Evolutionary conservation across 1,140 invertebrate genomes (phyloP), one percentile per base, ranked within the genome.

Genomic region (Chionoecetes opilio): DNA sequence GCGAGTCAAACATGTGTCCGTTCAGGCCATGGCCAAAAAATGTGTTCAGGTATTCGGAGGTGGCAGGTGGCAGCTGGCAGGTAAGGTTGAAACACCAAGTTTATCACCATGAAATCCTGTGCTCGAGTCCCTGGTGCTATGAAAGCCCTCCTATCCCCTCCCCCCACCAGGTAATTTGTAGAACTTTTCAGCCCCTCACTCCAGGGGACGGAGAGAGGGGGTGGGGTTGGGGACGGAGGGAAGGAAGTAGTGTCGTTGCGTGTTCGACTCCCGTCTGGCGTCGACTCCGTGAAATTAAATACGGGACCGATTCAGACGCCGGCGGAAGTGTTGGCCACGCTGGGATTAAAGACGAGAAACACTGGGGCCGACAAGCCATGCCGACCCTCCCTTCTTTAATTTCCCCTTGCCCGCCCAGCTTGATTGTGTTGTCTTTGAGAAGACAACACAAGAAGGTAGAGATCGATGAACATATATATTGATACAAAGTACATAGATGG

Each of bases 21-120:
- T 0, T 5, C n/a, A n/a, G 63, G 63, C 21, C 46, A 9, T 2
- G 46, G 46, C 46, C 46, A 53, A 53, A 53, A 53, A 53, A 11
- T 14, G 46, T 53, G 46, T 17, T 17, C 46, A 53, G 46, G 46
- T 53, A 75, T 75, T 26, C 63, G 63, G n/a, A 75, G 21, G 63
- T 26, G n/a, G 63, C 63, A 75, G 63, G 63, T 75, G 63, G 63
- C 63, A 75, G 63, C 0, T 75, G 63, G n/a, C 63, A 75, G 63
- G 63, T 75, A 75, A 75, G n/a, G 63, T n/a, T 75, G 63, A 75
- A 75, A 26, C 63, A 75, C 63, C 21, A n/a, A 75, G 63, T 75
- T 75, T 75, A 75, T 75, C 63, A 75, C 63, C 63, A 75, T 75
- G 63, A 75, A 75, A 75, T 75, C n/a, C 63, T 75, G 63, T 75